A percentile compares a stretch with the other conserved stretches of the same genome.
phyloP scores from a whole-genome alignment of 1,140 invertebrate genomes.

The Nomia melanderi region DNA sequence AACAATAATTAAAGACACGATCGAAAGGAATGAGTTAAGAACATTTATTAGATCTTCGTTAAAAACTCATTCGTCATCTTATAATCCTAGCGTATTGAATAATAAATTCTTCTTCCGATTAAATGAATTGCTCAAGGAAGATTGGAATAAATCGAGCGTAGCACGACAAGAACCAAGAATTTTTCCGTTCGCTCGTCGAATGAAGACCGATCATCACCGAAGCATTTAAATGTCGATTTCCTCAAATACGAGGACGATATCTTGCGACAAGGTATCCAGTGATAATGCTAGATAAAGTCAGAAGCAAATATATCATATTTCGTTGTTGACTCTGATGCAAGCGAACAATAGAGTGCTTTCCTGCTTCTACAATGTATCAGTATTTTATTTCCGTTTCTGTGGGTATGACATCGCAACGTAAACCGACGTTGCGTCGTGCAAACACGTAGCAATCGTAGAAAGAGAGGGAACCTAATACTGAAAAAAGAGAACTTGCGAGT shows the following conservation, averaged over 20 bases:
- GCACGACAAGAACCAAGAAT: too few species aligned
- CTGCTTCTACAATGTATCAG: background rate
- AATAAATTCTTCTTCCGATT: too few species aligned
- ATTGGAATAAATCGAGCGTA: too few species aligned
- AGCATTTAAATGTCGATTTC: background rate
- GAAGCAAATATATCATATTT: background rate
- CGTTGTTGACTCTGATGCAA: conserved; percentile 7
- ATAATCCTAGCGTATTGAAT: too few species aligned
- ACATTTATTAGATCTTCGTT: too few species aligned
- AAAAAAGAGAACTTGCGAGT: background rate
- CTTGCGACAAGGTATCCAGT: background rate
- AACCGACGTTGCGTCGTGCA: background rate
- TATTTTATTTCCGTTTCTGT: background rate
- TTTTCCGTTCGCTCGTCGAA: too few species aligned
- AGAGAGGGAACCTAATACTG: background rate
- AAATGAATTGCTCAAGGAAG: too few species aligned
- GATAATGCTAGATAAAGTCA: conserved; percentile 33
- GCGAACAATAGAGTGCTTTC: background rate
- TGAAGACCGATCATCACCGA: too few species aligned
- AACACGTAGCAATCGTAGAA: background rate
- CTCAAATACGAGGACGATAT: background rate
- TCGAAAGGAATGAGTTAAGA: too few species aligned
- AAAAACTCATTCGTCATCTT: too few species aligned
- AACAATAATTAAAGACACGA: too few species aligned
- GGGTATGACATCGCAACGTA: background rate